phyloP scores from a whole-genome alignment of 2,888 invertebrate genomes.

The Cyrtodaria siliqua region DNA sequence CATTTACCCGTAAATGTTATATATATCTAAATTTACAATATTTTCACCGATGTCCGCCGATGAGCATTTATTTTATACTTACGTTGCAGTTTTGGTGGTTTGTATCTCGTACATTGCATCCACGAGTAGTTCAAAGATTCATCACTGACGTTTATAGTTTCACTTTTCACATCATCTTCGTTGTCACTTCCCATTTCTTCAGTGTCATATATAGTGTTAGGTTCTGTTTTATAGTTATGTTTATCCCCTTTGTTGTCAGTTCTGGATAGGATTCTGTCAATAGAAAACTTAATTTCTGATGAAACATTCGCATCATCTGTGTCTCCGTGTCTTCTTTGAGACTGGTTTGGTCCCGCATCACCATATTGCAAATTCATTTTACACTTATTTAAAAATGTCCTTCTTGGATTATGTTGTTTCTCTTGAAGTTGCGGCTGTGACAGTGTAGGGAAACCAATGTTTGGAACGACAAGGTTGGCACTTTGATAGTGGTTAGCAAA shows the following conservation, averaged over 20 bases:
- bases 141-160: constrained; percentile 25
- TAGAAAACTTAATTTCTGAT: constrained; percentile 70
- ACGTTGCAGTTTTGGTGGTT: constrained; percentile 84
- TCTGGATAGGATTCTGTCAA: constrained; percentile 69
- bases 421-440: neutral
- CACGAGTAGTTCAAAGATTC: constrained; percentile 73
- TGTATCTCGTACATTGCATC: constrained; percentile 84
- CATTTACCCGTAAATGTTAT: no score
- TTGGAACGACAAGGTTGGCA: constrained; percentile 17
- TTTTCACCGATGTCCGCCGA: no score
- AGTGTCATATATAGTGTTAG: neutral
- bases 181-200: constrained; percentile 7
- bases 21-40: no score
- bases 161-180: constrained; percentile 10
- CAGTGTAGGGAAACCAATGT: constrained; percentile 11
- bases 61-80: constrained; percentile 67
- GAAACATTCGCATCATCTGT: constrained; percentile 3
- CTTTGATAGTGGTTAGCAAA: constrained; percentile 36
- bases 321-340: neutral
- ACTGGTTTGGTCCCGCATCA: neutral
- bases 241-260: constrained; percentile 2
- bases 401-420: neutral
- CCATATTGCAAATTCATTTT: neutral
- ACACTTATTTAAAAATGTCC: neutral
- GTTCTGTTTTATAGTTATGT: neutral